Evolutionary conservation across 2,888 invertebrate genomes (phyloP).

Genomic region (Diplazon laetatorius): DNA sequence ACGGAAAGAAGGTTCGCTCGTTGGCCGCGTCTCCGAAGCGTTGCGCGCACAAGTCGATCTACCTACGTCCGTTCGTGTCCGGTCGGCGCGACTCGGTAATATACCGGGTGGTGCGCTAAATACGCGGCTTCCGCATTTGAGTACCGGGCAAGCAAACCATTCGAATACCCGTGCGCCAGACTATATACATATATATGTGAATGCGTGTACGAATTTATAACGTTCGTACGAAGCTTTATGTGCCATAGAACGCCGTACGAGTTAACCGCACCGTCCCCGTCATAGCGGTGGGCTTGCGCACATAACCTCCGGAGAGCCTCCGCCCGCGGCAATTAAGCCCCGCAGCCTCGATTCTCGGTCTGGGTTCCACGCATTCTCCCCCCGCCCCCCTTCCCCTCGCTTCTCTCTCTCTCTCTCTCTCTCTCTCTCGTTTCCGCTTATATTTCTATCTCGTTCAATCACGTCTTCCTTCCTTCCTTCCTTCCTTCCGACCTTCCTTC

Average conservation of each 20-base stretch:
- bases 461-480: conserved; percentile 53
- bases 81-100: conserved; percentile 22
- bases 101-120: conserved; percentile 64
- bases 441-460: conserved; percentile 51
- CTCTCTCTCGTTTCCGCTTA: conserved; percentile 35
- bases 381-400: too few relatives aligned
- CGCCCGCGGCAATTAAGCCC: conserved; percentile 53
- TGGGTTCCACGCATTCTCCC: conserved; percentile 10
- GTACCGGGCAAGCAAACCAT: conserved; percentile 44
- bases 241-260: too few relatives aligned
- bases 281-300: too few relatives aligned
- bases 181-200: conserved; percentile 6
- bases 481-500: conserved; percentile 28
- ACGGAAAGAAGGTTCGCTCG: conserved; percentile 35
- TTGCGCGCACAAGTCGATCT: conserved; percentile 34
- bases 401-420: conserved; percentile 4
- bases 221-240: too few relatives aligned
- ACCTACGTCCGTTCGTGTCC: conserved; percentile 27
- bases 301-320: conserved; percentile 33
- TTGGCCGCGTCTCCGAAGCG: conserved; percentile 33
- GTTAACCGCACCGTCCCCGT: too few relatives aligned
- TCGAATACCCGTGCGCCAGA: conserved; percentile 8
- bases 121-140: conserved; percentile 69
- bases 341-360: conserved; percentile 54
- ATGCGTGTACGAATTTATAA: conserved; percentile 20